A percentile compares a stretch with the other conserved stretches of the same genome.
Conservation (phyloP, 2,113 vertebrate species). For the Calidris pygmaea region DNA sequence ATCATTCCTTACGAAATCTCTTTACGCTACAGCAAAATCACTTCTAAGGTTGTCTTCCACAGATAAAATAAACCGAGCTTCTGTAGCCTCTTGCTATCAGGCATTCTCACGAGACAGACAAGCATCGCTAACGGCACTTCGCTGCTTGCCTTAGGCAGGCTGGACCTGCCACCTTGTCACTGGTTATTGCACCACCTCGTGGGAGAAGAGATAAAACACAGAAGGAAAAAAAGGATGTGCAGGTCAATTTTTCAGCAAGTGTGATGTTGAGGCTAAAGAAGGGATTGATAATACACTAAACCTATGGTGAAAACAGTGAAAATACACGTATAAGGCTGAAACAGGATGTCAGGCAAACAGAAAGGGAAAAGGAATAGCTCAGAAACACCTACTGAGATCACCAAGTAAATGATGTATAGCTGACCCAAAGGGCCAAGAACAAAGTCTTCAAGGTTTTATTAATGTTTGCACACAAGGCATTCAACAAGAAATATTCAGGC, state of each 20-base stretch:
- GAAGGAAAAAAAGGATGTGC: not conserved
- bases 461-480: not conserved
- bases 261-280: not conserved
- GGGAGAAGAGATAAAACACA: not conserved
- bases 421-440: not conserved
- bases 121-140: not conserved
- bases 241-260: not conserved
- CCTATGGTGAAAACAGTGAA: not conserved
- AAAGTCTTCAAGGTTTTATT: not conserved
- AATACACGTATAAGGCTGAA: not conserved
- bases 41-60: not conserved
- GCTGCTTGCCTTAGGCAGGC: not conserved
- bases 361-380: not conserved
- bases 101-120: not conserved
- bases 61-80: not conserved
- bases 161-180: not conserved
- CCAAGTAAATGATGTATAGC: not conserved
- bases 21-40: not conserved
- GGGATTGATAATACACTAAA: not conserved
- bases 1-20: not conserved
- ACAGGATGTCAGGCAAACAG: not conserved
- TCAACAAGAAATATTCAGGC: not conserved
- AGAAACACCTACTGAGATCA: not conserved
- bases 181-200: constrained; percentile 21
- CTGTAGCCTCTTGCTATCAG: not conserved